phyloP scores from a whole-genome alignment of 2,888 invertebrate species.

The Eugnorisma glareosa region DNA sequence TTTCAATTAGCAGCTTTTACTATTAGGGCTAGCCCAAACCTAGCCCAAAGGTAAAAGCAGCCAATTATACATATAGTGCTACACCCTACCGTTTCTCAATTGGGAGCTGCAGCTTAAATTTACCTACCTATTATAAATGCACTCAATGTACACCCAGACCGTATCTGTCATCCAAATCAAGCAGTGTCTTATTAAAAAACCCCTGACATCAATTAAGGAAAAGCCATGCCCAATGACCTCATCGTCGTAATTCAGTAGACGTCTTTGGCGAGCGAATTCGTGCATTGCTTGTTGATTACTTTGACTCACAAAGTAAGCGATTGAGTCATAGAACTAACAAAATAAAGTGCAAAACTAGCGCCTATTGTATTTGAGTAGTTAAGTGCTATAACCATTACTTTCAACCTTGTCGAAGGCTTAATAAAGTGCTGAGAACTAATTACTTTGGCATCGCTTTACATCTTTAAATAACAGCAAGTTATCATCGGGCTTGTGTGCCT shows the following conservation, averaged over 20 bases:
- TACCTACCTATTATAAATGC: conserved; percentile 2
- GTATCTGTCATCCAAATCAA: conserved; percentile 10
- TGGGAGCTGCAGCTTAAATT: background rate
- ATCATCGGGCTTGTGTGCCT: background rate
- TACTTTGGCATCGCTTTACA: background rate
- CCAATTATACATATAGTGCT: background rate
- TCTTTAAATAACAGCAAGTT: background rate
- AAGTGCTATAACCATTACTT: background rate
- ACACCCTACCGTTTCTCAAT: background rate
- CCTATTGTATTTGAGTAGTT: background rate
- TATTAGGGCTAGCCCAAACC: too few relatives aligned
- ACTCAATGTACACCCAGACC: background rate
- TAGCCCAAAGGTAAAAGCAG: too few relatives aligned
- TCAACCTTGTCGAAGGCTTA: conserved; percentile 5
- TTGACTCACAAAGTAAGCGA: conserved; percentile 37
- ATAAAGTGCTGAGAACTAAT: background rate
- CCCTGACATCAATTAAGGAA: conserved; percentile 79
- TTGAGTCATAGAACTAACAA: conserved; percentile 21
- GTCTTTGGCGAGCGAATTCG: conserved; percentile 64
- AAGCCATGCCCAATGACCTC: conserved; percentile 78
- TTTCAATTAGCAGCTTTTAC: background rate
- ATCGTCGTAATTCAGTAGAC: conserved; percentile 73
- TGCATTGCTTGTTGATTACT: conserved; percentile 67
- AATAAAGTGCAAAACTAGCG: conserved; percentile 21
- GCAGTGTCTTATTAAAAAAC: conserved; percentile 61